Evolutionary conservation across 2,888 invertebrate genomes (phyloP).

Genomic region (Urechis unicinctus): DNA sequence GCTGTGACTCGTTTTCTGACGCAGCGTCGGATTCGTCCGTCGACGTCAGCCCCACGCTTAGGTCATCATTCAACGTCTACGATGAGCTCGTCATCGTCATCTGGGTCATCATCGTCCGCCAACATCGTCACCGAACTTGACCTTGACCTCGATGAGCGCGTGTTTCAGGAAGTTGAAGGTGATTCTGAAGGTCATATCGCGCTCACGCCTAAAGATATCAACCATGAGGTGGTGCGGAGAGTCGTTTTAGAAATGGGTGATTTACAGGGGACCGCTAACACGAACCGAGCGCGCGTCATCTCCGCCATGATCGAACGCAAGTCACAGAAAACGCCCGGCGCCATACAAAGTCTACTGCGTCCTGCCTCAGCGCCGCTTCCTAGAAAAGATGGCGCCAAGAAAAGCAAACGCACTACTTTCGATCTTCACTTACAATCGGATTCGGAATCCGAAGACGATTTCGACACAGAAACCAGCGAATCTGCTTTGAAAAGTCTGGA

Average conservation of each 20-base stretch:
- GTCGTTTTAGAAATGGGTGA: constrained; percentile 10
- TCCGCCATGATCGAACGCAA: constrained; percentile 14
- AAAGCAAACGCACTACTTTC: no score
- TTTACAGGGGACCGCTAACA: constrained; percentile 3
- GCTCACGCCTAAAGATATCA: not conserved
- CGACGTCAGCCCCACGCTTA: no score
- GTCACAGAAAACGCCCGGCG: not conserved
- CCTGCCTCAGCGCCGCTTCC: constrained; percentile 13
- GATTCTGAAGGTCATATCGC: not conserved
- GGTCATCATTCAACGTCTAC: no score
- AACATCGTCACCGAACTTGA: not conserved
- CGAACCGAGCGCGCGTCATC: constrained; percentile 7
- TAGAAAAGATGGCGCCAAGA: constrained; percentile 12
- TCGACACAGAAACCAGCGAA: constrained; percentile 43
- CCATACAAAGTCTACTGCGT: constrained; percentile 2
- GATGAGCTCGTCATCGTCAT: no score
- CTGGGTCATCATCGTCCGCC: no score
- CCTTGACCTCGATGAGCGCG: not conserved
- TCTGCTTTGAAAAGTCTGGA: constrained; percentile 30
- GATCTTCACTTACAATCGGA: no score
- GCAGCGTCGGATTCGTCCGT: no score
- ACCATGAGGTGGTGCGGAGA: not conserved
- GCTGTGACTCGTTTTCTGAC: constrained; percentile 5
- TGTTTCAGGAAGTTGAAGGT: not conserved
- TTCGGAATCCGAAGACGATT: constrained; percentile 23